Conservation (phyloP, 2,797 vertebrate species). For the Siniperca scherzeri region DNA sequence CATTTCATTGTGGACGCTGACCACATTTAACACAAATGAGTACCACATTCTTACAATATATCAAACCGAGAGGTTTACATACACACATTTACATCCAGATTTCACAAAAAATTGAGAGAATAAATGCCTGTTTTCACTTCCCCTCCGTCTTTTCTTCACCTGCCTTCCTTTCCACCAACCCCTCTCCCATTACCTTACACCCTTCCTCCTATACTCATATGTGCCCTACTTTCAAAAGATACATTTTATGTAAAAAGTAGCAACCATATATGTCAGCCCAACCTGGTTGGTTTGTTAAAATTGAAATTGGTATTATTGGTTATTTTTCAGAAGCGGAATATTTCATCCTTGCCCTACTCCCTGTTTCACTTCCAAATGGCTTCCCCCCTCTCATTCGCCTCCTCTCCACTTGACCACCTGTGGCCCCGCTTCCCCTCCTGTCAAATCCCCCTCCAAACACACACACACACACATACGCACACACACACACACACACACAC, state of each 20-base stretch:
- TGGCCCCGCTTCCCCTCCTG: constrained; percentile 66
- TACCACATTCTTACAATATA: constrained; percentile 24
- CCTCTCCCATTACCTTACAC: constrained; percentile 7
- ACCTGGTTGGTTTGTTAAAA: background rate
- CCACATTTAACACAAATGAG: constrained; percentile 32
- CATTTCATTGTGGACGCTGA: constrained; percentile 28
- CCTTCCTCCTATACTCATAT: background rate
- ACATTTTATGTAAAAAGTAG: constrained; percentile 12
- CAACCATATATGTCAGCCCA: background rate
- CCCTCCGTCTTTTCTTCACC: constrained; percentile 8
- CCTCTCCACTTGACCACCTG: constrained; percentile 70
- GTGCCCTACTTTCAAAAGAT: constrained; percentile 12
- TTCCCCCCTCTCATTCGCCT: background rate
- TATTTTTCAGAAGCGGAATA: constrained; percentile 32
- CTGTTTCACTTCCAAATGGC: constrained; percentile 11
- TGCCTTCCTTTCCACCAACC: background rate
- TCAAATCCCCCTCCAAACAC: constrained; percentile 41
- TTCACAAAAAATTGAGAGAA: background rate
- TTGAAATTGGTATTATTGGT: constrained; percentile 31
- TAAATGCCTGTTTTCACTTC: background rate
- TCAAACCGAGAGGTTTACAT: constrained; percentile 20
- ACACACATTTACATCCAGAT: constrained; percentile 7
- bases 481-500: constrained; percentile 18
- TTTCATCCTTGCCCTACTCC: constrained; percentile 25
- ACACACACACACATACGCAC: constrained; percentile 27